Evolutionary conservation across 2,888 invertebrate species (phyloP), one percentile per base, ranked within the genome.

Genomic region (Criorhina ranunculi): DNA sequence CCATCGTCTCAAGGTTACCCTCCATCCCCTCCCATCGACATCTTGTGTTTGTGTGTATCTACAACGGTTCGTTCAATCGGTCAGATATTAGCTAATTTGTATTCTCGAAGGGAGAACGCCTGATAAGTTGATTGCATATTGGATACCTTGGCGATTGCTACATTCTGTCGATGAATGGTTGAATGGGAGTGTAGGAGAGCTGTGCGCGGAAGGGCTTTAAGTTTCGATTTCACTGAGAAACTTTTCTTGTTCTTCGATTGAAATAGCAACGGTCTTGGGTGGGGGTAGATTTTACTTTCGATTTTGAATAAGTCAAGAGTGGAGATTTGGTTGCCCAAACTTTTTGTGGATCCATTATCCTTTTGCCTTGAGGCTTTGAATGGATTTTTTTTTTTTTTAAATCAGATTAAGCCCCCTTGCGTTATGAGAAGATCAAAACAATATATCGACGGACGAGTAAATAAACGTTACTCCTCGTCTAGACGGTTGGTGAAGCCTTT

Each of bases 71-170:
- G 15, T 62, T 42, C 62, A 73, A 35, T 64, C 73, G 73, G 73
- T 44, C 73, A 73, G 73, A 73, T 62, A 64, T 53, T 35, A 37
- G 64, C 73, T 73, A 64, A 73, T 73, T 73, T 73, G 62, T 73
- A 73, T 73, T 64, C 73, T 73, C 19, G 53, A 64, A 64, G 62
- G 64, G 62, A 64, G 44, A 62, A 55, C 12, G 44, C 62, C 53
- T 44, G 62, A 73, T 73, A 73, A 53, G 73, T 60, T 62, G 62
- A 73, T 62, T 62, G 73, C 73, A 73, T 73, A 73, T 73, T 55
- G 62, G 67, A 67, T 42, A 51, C 49, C 33, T 37, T 35, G 37
- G 15, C 49, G 49, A 17, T 59, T 60, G 53, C 42, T 42, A 73
- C 53, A 62, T 60, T 53, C 40, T 51, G 31, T 40, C 15, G 35